Base-by-base conservation (phyloP, 2,113 vertebrate species). In the Sprattus sprattus region DNA sequence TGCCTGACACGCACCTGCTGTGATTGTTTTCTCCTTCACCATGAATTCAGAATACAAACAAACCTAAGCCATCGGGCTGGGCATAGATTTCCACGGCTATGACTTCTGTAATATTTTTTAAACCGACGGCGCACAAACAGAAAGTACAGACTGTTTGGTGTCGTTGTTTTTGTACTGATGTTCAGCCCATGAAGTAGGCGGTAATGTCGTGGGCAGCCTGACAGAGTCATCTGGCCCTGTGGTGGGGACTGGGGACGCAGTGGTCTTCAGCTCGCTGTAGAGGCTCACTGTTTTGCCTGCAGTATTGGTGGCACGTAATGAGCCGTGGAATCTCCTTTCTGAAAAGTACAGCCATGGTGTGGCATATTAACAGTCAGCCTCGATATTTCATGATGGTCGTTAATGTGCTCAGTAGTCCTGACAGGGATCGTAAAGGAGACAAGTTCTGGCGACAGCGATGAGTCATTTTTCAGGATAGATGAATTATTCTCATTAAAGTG, bases 31-130 rank as follows among this genome's bases (percentile, higher is more conserved):
- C 71, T 78, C 71, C 32, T 32, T 32, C 39, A 32, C 71, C 15
- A 78, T 39, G 13, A 75, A 32, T 11, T 39, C 39, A 75, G 67
- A 75, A 39, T 28, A 39, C 71, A 78, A 78, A 78, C 28, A 78
- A 78, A 78, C 71, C 25, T 78, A 78, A 78, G 39, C 71, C 71
- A 11, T 15, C 13, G 25, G 15, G 71, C 71, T 78, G 28, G 44
- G 71, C 71, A 78, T 78, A 78, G 71, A 32, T 78, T 78, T 78
- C 28, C 64, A 28, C 9, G 32, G n/a, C 64, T 28, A 28, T 44
- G 71, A 39, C 71, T 78, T 28, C 71, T 78, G 32, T 78, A 78
- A 78, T 78, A 28, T 78, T 78, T 71, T 71, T 71, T 71, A 78
- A 78, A 78, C 71, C 44, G 71, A 78, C 4, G 2, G 71, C 28